Base-by-base conservation (phyloP, 1,140 invertebrate species). In the Anastrepha ludens region DNA sequence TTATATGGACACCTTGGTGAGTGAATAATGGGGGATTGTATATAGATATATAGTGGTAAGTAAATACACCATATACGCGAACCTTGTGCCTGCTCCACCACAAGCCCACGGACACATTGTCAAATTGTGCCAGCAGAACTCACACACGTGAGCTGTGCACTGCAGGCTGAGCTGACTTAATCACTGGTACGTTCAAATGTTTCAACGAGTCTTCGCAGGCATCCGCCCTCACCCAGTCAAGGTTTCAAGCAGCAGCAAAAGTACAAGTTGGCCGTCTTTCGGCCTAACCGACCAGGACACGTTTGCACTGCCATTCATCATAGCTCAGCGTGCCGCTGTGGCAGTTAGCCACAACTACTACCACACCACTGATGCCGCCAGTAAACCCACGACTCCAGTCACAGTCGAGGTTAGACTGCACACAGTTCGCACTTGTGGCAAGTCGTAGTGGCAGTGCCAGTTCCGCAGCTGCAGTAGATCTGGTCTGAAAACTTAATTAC, bases 401-500 rank as follows among this genome's bases (percentile, higher is more conserved):
- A 64, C 17, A 64, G 60, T 64, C 60, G 17, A 2, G 2, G 60
- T 64, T 17, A 64, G 11, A 64, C 17, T n/a, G 0, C 9, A 64
- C 60, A 64, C 64, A 67, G n/a, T 17, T 67, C 20, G 29, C 64
- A 67, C 64, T 64, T 67, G 29, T 67, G 20, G 29, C 29, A 6
- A 29, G 9, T 39, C 64, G 6, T 39, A 17, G 64, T 17, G 64
- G 7, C n/a, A 67, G 64, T 67, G 64, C 6, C 64, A 67, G 64
- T 17, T n/a, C 5, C 8, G 64, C 29, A 67, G 64, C 17, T 2
- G 64, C 13, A 62, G 60, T 13, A 11, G 29, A 29, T 29, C 64
- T 67, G 64, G 64, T 5, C 64, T 67, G 64, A 67, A 67, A 67
- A 67, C 64, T 67, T 67, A 67, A 67, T 67, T 67, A 67, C 7